Conservation (phyloP, 1,140 invertebrate genomes). For the Anagrus nilaparvatae region DNA sequence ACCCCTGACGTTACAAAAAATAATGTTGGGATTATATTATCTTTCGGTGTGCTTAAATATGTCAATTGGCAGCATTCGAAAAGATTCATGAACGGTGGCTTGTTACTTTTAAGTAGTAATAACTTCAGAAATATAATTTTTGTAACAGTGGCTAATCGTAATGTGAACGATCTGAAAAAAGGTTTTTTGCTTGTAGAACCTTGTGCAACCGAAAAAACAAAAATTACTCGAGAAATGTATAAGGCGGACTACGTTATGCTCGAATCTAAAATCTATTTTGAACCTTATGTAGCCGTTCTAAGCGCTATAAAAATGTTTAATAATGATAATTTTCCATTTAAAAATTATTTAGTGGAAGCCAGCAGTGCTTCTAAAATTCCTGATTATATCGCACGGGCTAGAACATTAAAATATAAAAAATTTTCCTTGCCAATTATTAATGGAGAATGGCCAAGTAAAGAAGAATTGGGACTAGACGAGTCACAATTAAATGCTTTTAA, state of each 20-base stretch:
- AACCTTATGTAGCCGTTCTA: conserved; percentile 55
- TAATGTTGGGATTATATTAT: background rate
- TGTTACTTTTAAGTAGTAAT: background rate
- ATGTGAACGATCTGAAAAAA: background rate
- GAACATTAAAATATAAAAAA: background rate
- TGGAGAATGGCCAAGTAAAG: background rate
- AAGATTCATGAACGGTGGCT: background rate
- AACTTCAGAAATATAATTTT: conserved; percentile 4
- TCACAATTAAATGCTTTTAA: conserved; percentile 50
- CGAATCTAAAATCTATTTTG: conserved; percentile 57
- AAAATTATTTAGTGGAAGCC: background rate
- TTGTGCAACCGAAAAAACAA: background rate
- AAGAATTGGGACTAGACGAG: conserved; percentile 43
- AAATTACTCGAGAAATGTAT: conserved; percentile 20
- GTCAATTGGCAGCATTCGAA: conserved; percentile 3
- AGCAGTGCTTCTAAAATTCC: background rate
- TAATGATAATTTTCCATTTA: conserved; percentile 29
- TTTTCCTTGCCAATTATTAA: background rate
- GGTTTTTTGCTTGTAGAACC: background rate
- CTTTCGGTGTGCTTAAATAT: conserved; percentile 1
- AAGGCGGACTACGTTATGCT: conserved; percentile 47
- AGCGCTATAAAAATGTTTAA: conserved; percentile 47
- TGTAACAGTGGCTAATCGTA: background rate
- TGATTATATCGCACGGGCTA: background rate
- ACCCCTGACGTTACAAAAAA: background rate